Evolutionary conservation across 2,113 vertebrate species (phyloP).

Genomic region (Psittacula cyanocephala): DNA sequence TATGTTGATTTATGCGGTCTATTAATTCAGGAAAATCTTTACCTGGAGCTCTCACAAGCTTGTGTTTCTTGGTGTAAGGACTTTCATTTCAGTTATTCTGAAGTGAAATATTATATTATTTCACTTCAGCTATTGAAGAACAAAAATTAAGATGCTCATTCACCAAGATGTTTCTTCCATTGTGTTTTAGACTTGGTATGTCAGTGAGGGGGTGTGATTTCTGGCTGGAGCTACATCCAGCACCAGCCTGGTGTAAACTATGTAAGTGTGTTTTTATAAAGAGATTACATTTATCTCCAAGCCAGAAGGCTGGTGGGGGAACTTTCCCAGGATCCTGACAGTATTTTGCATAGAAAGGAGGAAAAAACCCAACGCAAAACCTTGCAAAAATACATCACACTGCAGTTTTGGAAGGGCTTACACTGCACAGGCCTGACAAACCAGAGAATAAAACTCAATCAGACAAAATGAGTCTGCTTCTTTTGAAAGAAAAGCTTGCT

Average conservation of each 20-base stretch:
- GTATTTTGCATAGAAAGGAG: neutral
- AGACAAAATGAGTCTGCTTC: neutral
- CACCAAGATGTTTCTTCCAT: neutral
- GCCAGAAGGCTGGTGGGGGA: neutral
- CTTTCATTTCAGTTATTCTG: neutral
- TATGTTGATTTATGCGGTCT: neutral
- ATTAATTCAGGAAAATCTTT: neutral
- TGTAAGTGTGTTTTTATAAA: neutral
- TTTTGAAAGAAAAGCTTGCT: neutral
- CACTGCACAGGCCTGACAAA: neutral
- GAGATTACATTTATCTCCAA: slow-evolving; percentile 32
- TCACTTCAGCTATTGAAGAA: neutral
- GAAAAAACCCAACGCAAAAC: neutral
- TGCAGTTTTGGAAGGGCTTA: neutral
- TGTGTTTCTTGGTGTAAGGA: neutral
- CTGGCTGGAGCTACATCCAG: neutral
- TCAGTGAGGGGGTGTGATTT: neutral
- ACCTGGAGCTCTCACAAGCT: neutral
- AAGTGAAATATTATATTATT: too few species aligned
- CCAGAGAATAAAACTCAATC: neutral
- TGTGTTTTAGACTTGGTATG: neutral
- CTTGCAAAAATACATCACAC: neutral
- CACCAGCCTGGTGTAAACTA: neutral
- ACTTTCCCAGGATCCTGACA: neutral
- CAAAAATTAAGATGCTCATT: neutral